Percentiles rank a stretch among this genome's conserved stretches.
phyloP scores from a whole-genome alignment of 2,797 vertebrate species.

The Sebastes jordani region DNA sequence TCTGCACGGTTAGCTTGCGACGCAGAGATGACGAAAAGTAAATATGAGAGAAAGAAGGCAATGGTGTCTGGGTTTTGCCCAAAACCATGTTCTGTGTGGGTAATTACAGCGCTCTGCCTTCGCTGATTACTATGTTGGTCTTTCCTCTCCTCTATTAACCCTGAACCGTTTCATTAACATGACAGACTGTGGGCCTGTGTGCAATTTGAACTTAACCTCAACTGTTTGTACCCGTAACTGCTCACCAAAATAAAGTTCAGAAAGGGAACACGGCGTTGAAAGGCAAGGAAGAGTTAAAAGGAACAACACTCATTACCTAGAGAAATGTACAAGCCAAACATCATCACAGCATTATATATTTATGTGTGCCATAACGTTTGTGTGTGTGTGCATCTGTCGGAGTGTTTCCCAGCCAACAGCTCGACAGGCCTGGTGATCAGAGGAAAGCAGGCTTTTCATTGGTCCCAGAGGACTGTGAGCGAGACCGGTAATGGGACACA shows the following conservation, averaged over 20 bases:
- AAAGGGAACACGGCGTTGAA: slow-evolving; percentile 2
- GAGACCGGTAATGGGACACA: slow-evolving; percentile 76
- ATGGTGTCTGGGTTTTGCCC: slow-evolving; percentile 68
- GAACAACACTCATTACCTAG: slow-evolving; percentile 52
- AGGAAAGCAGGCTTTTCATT: slow-evolving; percentile 73
- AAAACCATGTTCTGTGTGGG: slow-evolving; percentile 67
- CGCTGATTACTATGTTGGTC: slow-evolving; percentile 76
- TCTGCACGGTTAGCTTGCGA: slow-evolving; percentile 18
- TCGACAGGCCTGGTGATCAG: slow-evolving; percentile 71
- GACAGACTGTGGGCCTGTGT: slow-evolving; percentile 67
- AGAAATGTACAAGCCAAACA: slow-evolving; percentile 53
- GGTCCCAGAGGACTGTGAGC: slow-evolving; percentile 70
- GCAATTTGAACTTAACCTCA: slow-evolving; percentile 65
- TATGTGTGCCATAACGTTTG: slow-evolving; percentile 39
- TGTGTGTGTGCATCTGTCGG: slow-evolving; percentile 37
- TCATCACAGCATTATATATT: slow-evolving; percentile 59
- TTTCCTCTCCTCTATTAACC: slow-evolving; percentile 73
- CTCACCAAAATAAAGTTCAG: slow-evolving; percentile 57
- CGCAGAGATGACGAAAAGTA: slow-evolving; percentile 58
- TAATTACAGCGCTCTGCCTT: slow-evolving; percentile 69
- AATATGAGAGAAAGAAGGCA: slow-evolving; percentile 56
- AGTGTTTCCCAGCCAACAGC: slow-evolving; percentile 55
- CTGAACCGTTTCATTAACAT: slow-evolving; percentile 75
- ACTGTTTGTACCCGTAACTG: slow-evolving; percentile 54
- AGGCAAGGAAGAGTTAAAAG: slow-evolving; percentile 20